Conservation (phyloP, 2,797 vertebrate species). For the Melanotaenia pygmaea region DNA sequence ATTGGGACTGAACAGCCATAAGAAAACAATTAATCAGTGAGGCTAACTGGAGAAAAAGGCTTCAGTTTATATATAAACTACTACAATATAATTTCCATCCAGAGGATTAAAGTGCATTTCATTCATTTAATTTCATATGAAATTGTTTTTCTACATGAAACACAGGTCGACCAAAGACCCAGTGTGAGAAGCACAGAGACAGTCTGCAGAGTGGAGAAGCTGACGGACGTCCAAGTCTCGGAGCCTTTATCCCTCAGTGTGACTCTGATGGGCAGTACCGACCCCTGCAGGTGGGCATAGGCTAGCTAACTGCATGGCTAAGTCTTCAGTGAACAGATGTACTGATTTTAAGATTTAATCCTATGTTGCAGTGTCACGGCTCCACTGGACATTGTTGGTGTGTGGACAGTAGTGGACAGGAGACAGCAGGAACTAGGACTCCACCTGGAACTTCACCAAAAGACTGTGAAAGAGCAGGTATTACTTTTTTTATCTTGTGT, state of each 20-base stretch:
- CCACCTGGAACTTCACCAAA: constrained; percentile 72
- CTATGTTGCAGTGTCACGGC: constrained; percentile 84
- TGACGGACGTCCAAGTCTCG: constrained; percentile 10
- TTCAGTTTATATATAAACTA: too few relatives aligned
- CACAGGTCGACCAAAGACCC: constrained; percentile 63
- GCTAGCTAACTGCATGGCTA: rapidly evolving
- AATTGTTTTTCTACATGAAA: constrained; percentile 33
- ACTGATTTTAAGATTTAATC: constrained; percentile 13
- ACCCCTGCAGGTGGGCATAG: constrained; percentile 67
- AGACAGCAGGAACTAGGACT: constrained; percentile 81
- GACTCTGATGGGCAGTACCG: constrained; percentile 83
- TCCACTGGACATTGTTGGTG: constrained; percentile 90
- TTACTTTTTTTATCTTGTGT: neutral
- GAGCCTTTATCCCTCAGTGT: constrained; percentile 80
- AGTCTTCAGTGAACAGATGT: neutral
- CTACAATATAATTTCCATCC: too few relatives aligned
- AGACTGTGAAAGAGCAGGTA: constrained; percentile 83
- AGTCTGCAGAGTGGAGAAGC: constrained; percentile 59
- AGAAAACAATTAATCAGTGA: too few relatives aligned
- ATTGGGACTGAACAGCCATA: too few relatives aligned
- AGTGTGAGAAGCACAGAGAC: constrained; percentile 82
- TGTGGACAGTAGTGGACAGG: constrained; percentile 82
- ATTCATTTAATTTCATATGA: too few relatives aligned
- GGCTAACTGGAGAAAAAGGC: too few relatives aligned
- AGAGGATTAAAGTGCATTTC: too few relatives aligned